Conservation (phyloP, 2,888 invertebrate species). For the Iselma pallidipennis region DNA sequence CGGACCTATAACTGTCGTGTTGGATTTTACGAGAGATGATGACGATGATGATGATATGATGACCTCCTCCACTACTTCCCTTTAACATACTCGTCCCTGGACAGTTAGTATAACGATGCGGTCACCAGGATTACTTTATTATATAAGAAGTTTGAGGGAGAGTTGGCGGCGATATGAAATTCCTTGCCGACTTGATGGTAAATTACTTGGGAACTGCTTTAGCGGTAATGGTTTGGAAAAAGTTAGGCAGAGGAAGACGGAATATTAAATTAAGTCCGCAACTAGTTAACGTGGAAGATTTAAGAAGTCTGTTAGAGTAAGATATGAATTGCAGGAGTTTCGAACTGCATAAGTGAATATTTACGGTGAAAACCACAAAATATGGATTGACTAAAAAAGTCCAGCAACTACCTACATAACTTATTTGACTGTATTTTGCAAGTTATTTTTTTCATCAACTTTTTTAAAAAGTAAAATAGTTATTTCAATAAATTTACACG, state of each 20-base stretch:
- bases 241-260: constrained; percentile 27
- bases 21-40: too few species aligned
- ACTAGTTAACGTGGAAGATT: constrained; percentile 15
- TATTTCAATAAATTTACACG: too few species aligned
- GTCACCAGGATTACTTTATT: constrained; percentile 18
- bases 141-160: constrained; percentile 9
- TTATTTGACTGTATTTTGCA: background rate
- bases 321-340: background rate
- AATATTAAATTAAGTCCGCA: constrained; percentile 30
- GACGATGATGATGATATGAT: too few species aligned
- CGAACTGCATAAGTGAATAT: background rate
- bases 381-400: too few species aligned
- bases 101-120: constrained; percentile 1
- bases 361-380: background rate
- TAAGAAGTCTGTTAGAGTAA: constrained; percentile 2
- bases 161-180: constrained; percentile 27
- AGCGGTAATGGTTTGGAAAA: constrained; percentile 39
- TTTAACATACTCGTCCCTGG: too few species aligned
- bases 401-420: too few species aligned
- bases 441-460: background rate
- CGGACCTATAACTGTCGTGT: too few species aligned
- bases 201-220: constrained; percentile 38
- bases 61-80: too few species aligned
- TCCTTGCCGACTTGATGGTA: constrained; percentile 29
- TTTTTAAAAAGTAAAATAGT: too few species aligned